Base-by-base conservation (phyloP, 2,113 vertebrate genomes). In the Crypturellus undulatus region DNA sequence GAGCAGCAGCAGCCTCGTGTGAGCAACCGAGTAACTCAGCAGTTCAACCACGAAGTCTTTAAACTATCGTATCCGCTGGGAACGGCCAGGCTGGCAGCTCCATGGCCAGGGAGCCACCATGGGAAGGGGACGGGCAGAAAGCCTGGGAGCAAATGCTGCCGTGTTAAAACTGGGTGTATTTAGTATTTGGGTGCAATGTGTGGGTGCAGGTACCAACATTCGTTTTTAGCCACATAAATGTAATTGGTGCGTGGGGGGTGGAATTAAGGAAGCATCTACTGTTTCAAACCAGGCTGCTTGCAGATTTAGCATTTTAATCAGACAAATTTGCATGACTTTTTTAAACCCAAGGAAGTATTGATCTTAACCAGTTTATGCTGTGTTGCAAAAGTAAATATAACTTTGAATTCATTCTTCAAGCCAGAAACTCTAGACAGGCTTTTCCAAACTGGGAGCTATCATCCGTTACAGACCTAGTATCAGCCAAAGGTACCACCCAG, bases 1-100 rank as follows among this genome's bases (percentile, higher is more conserved):
- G 70, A 76, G 94, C 92, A 96, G 81, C 92, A 94, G 93, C 90
- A 94, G 83, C 47, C 0, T 56, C 0, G 0, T 34, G 90, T 13
- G 65, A 72, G 58, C 95, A 67, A 78, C 0, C 1, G 67, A 67
- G 63, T 25, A 49, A 43, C 67, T 82, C 64, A 63, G 95, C 87
- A 34, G 79, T 87, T 72, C 76, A 67, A 45, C 86, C 63, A 58
- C 90, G 90, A 95, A 90, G 79, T 81, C 83, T 81, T 89, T 54
- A 81, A 75, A 34, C 43, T 75, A 10, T 43, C 36, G 32, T 1
- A 1, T 59, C 94, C 58, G 40, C 65, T 54, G 73, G 73, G 93
- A 76, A 54, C n/a, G 64, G 76, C 68, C 0, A 2, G 51, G 45
- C 7, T 34, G 77, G 36, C 0, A 2, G 80, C 94, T 82, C 65